Base-by-base conservation (phyloP, 1,140 invertebrate genomes). In the Tetramorium simillimum region DNA sequence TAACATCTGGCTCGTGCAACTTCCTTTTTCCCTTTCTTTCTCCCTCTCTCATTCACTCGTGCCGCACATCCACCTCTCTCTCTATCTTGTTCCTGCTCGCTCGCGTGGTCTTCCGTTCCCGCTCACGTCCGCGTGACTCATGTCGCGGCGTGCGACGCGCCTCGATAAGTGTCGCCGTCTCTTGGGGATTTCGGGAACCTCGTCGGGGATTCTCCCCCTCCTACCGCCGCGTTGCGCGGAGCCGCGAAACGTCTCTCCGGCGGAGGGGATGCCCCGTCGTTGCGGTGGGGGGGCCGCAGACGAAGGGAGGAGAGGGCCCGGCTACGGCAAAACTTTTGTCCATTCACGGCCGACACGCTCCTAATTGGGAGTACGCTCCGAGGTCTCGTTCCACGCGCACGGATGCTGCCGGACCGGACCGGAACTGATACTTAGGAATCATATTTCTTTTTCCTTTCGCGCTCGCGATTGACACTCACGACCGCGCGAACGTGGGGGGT, bases 131-230 rank as follows among this genome's bases (percentile, higher is more conserved):
- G 92, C 92, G 93, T 94, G 94, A 95, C 92, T 94, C 94, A 94
- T 93, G 91, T 91, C 89, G 91, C 87, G 90, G 88, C 89, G 89
- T 90, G 90, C 87, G 89, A 86, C 85, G 82, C 88, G 76, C 84
- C 88, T 92, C 89, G 93, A 89, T 85, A 93, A 89, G 94, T 95
- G 94, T 85, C 92, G 94, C 95, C 94, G 92, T 93, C 94, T 88
- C 90, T 87, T 93, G 95, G 94, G 93, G 91, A 94, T 95, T 94
- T 94, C 93, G 93, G 86, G 62, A 95, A 95, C 86, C 65, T 67
- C 70, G 76, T 88, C 56, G 67, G 93, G 89, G 60, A 90, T 92
- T 93, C 92, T 2, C 92, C 92, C 6, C 92, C 93, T 92, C 94
- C 93, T 92, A 91, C 92, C 84, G 85, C 62, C 84, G 43, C 80